Conservation (phyloP, 2,888 invertebrate genomes). For the Merodon equestris region DNA sequence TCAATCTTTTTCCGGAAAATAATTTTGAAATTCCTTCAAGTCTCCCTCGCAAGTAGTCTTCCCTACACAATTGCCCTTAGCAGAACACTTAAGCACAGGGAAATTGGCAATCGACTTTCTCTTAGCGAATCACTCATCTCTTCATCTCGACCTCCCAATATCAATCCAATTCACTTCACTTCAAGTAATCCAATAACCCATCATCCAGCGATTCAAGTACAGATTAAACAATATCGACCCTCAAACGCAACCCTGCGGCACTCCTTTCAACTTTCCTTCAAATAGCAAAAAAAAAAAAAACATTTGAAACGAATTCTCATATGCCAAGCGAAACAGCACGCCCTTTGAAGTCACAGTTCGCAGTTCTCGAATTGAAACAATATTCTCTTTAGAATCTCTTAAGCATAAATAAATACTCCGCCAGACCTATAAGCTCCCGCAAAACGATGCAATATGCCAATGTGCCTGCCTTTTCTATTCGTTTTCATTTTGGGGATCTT, state of each 20-base stretch:
- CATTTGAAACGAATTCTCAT: background rate
- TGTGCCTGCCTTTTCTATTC: background rate
- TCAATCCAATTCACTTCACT: too few species aligned
- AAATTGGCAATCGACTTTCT: too few species aligned
- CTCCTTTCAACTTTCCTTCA: conserved; percentile 19
- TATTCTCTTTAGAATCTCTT: conserved; percentile 62
- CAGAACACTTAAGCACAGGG: too few species aligned
- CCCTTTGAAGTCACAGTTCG: background rate
- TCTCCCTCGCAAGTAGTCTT: too few species aligned
- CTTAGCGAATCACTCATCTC: too few species aligned
- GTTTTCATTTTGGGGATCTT: background rate
- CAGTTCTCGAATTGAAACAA: conserved; percentile 61
- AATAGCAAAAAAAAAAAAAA: conserved; percentile 10
- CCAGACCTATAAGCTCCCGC: conserved; percentile 33
- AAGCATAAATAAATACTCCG: conserved; percentile 62
- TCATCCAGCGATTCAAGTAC: too few species aligned
- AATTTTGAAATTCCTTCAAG: too few species aligned
- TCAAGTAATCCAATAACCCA: background rate
- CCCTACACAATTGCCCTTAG: too few species aligned
- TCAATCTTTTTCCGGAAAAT: too few species aligned
- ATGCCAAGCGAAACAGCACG: background rate
- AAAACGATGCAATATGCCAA: conserved; percentile 66
- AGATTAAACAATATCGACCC: conserved; percentile 46
- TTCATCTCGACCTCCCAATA: too few species aligned
- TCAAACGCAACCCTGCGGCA: conserved; percentile 37